Percentiles rank a stretch among this genome's conserved stretches.
Evolutionary conservation across 2,888 invertebrate genomes (phyloP).

Genomic region (Stratiomys singularior): DNA sequence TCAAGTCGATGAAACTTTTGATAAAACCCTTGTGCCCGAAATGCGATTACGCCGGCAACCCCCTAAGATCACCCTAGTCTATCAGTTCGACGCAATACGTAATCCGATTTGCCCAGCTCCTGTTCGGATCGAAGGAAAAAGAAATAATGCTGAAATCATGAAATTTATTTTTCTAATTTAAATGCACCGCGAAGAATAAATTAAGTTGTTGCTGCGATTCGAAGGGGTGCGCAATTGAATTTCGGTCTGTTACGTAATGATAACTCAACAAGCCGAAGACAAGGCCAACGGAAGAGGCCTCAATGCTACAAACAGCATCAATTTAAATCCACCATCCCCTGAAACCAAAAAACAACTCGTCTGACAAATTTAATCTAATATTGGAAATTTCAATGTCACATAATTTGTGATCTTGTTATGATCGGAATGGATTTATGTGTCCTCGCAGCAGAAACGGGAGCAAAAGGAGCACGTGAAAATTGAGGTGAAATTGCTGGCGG

Average conservation of each 20-base stretch:
- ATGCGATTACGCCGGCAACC: background rate
- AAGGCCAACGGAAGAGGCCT: background rate
- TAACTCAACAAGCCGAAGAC: background rate
- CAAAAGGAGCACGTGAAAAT: too few species aligned
- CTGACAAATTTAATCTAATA: conserved; percentile 42
- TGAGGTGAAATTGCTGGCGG: too few species aligned
- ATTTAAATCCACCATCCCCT: background rate
- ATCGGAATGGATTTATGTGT: conserved; percentile 34
- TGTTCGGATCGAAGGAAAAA: background rate
- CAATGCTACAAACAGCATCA: background rate
- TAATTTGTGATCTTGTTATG: conserved; percentile 46
- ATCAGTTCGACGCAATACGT: conserved; percentile 9
- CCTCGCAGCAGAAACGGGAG: too few species aligned
- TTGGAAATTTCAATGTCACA: conserved; percentile 41
- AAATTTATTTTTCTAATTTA: conserved; percentile 50
- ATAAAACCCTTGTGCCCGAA: background rate
- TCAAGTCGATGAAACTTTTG: background rate
- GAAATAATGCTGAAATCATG: conserved; percentile 48
- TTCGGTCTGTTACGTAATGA: too few species aligned
- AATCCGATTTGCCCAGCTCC: conserved; percentile 40
- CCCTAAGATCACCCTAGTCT: background rate
- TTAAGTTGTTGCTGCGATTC: conserved; percentile 26
- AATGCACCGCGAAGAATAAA: conserved; percentile 49
- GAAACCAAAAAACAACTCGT: background rate
- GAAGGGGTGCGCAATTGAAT: too few species aligned